These are phyloP conservation scores for Crotophaga sulcirostris DNA, from an alignment of 2,113 vertebrate genomes.

Conservation along the genomic window DNA sequence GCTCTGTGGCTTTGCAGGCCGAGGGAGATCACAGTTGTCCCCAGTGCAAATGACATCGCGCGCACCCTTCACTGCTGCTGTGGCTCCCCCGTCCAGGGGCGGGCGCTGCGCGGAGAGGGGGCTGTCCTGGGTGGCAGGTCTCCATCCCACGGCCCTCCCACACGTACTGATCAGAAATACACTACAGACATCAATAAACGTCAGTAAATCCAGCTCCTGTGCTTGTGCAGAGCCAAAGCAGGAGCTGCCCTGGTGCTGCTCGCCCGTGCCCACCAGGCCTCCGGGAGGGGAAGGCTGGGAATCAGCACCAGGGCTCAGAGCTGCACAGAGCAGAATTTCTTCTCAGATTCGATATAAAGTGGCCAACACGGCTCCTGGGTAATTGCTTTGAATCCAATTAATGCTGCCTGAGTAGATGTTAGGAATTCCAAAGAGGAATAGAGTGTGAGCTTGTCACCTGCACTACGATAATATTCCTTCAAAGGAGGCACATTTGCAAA, in stretches of 20 bases:
- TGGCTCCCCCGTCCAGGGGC: background rate
- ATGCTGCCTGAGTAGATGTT: constrained; percentile 50
- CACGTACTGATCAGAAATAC: background rate
- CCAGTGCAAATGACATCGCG: accelerated
- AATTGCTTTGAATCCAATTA: constrained; percentile 59
- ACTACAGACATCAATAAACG: background rate
- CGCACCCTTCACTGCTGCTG: accelerated
- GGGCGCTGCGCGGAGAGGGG: background rate
- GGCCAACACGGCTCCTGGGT: constrained; percentile 28
- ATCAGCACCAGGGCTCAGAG: accelerated
- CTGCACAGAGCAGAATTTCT: background rate
- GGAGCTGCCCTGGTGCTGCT: accelerated
- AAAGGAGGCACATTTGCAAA: background rate
- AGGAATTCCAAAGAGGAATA: constrained; percentile 56
- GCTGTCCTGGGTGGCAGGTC: no score
- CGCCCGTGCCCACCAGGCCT: accelerated
- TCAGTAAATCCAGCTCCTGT: background rate
- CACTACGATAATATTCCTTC: constrained; percentile 25
- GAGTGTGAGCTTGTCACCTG: constrained; percentile 2
- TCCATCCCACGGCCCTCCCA: background rate
- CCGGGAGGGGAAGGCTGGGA: background rate
- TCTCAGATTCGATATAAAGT: background rate
- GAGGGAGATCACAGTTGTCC: background rate
- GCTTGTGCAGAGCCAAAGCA: background rate
- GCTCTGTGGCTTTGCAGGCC: background rate